Conservation (phyloP, 2,888 invertebrate species). For the Melipona bicolor region DNA sequence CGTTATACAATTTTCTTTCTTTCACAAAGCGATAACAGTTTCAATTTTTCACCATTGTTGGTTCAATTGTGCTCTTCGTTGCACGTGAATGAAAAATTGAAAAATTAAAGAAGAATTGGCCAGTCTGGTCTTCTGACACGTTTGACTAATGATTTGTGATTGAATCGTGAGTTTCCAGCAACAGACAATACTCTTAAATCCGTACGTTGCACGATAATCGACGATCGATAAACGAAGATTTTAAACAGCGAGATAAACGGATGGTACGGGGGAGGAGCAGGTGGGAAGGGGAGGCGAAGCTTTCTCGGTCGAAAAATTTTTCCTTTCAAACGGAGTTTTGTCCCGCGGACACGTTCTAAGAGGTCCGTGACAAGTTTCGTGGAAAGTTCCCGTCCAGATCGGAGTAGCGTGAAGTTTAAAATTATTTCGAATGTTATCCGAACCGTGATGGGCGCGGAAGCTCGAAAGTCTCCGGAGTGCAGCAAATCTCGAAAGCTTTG, state of each 20-base stretch:
- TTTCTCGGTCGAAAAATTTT: conserved; percentile 22
- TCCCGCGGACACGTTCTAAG: conserved; percentile 47
- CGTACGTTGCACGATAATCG: background rate
- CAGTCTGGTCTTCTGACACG: no score
- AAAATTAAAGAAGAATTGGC: no score
- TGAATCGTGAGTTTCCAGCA: background rate
- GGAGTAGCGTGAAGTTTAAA: conserved; percentile 54
- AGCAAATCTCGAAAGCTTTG: conserved; percentile 58
- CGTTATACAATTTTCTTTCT: no score
- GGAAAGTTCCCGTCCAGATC: conserved; percentile 42
- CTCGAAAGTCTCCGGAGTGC: conserved; percentile 52
- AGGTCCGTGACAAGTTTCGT: conserved; percentile 48
- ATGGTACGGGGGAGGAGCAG: background rate
- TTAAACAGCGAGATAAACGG: background rate
- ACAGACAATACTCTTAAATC: background rate
- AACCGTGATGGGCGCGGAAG: conserved; percentile 49
- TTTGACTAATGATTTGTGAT: no score
- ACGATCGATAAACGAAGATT: background rate
- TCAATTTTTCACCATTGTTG: no score
- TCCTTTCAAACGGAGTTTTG: conserved; percentile 40
- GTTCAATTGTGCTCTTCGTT: no score
- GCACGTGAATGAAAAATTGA: no score
- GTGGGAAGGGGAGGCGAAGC: background rate
- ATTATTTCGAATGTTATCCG: conserved; percentile 60
- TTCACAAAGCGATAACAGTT: no score